Base-by-base conservation (phyloP, 2,113 vertebrate species). In the Caloenas nicobarica region DNA sequence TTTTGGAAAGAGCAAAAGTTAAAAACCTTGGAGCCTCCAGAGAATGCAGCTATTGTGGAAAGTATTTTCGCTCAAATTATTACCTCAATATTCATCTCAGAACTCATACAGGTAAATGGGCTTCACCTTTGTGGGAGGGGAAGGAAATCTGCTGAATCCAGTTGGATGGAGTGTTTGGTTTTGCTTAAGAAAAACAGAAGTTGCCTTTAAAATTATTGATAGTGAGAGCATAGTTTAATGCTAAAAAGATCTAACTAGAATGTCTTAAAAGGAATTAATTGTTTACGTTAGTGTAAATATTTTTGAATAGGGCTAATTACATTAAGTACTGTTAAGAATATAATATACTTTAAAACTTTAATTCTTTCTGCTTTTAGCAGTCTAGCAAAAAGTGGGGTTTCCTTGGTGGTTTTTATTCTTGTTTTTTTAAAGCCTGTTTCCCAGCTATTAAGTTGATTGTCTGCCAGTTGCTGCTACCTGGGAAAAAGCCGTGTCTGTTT, bases 61-160 rank as follows among this genome's bases (percentile, higher is more conserved):
- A 99, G 95, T 98, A 98, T 94, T 99, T 99, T 98, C 98, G 99
- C 83, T 99, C 99, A 34, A 99, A 99, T 97, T 99, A 99, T 98
- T 99, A 99, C 99, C 99, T 99, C 98, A 99, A 99, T 71, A 99
- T 99, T 98, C 99, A 99, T 97, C 98, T 99, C 97, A 98, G 99
- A 98, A 99, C 99, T 54, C 99, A 99, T 93, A 99, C 99, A 98
- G 99, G 99, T 99, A 98, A 97, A 90, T 54, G 69, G n/a, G 38
- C 89, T 81, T 19, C 29, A 56, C 33, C 34, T 77, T 72, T 68
- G 58, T 6, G 50, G 72, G 44, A 70, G 57, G 69, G 66, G n/a
- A 64, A 64, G 76, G 60, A 71, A 78, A 34, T 88, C 60, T 78
- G 26, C 26, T 86, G 40, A 81, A 29, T 57, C 38, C 21, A 33